phyloP scores from a whole-genome alignment of 2,888 invertebrate genomes.

The Dicyrtoma fusca region DNA sequence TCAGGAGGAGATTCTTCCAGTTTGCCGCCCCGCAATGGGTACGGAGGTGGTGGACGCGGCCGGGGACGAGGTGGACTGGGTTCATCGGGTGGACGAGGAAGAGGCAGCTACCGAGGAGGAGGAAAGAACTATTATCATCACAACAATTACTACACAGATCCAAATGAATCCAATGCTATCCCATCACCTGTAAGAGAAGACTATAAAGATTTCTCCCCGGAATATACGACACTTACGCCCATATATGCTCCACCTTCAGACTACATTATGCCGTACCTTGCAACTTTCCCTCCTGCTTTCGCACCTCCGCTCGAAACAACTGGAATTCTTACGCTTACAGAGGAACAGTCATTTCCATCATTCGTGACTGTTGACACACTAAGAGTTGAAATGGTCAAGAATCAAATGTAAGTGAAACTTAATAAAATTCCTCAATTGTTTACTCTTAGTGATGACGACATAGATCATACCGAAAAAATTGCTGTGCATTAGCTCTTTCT shows the following conservation, averaged over 20 bases:
- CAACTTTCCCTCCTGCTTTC: constrained; percentile 11
- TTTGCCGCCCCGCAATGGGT: constrained; percentile 18
- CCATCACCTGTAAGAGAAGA: constrained; percentile 27
- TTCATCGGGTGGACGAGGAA: constrained; percentile 5
- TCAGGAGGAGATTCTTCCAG: constrained; percentile 18
- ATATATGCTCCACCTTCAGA: constrained; percentile 30
- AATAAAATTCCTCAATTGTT: too few relatives aligned
- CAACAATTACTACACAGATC: constrained; percentile 19
- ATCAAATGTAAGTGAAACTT: constrained; percentile 54
- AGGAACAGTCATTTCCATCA: constrained; percentile 35
- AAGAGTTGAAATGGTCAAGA: constrained; percentile 44
- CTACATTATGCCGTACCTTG: constrained; percentile 29
- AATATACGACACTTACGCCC: constrained; percentile 47
- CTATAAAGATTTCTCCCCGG: constrained; percentile 46
- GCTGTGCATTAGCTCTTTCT: too few relatives aligned
- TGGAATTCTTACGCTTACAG: constrained; percentile 51
- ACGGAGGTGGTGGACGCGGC: constrained; percentile 37
- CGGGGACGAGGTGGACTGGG: constrained; percentile 6
- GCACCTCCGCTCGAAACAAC: constrained; percentile 26
- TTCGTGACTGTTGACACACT: constrained; percentile 32
- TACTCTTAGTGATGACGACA: too few relatives aligned
- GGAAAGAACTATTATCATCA: constrained; percentile 25
- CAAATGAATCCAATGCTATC: background rate
- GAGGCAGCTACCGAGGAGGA: constrained; percentile 29
- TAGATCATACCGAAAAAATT: too few relatives aligned